Conservation (phyloP, 2,113 vertebrate genomes). For the Pelecanus crispus region DNA sequence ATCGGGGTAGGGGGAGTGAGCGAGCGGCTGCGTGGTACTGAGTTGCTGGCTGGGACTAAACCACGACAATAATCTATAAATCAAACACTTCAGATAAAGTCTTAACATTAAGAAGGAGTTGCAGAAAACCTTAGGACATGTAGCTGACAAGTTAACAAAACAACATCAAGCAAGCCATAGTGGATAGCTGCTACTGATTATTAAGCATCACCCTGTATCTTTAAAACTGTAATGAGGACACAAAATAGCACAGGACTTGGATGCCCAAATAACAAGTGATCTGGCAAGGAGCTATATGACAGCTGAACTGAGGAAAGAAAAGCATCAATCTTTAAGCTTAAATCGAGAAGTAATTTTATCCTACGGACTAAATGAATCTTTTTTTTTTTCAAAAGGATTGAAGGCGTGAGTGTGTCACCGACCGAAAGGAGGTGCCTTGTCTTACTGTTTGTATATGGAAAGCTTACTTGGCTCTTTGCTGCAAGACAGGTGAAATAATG, state of each 20-base stretch:
- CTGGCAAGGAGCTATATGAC: background rate
- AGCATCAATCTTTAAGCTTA: background rate
- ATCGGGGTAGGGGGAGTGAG: too few relatives aligned
- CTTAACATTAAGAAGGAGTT: background rate
- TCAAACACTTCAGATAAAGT: background rate
- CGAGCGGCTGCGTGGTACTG: too few relatives aligned
- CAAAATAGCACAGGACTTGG: background rate
- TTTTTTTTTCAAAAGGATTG: background rate
- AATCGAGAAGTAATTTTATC: background rate
- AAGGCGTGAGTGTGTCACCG: background rate
- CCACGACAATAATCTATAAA: too few relatives aligned
- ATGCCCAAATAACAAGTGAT: background rate
- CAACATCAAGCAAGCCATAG: background rate
- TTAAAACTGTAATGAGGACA: background rate
- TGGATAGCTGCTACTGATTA: background rate
- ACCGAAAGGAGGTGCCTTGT: background rate
- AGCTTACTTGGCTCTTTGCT: background rate
- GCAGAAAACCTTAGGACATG: background rate
- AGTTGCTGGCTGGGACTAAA: too few relatives aligned
- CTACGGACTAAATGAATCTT: background rate
- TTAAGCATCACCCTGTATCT: background rate
- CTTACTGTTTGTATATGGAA: background rate
- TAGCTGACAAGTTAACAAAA: background rate
- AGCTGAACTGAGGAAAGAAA: background rate
- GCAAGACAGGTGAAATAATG: background rate